These are phyloP conservation scores for Scolopax bukidnonensis DNA, from an alignment of 2,797 vertebrate genomes.

Conservation along the genomic window DNA sequence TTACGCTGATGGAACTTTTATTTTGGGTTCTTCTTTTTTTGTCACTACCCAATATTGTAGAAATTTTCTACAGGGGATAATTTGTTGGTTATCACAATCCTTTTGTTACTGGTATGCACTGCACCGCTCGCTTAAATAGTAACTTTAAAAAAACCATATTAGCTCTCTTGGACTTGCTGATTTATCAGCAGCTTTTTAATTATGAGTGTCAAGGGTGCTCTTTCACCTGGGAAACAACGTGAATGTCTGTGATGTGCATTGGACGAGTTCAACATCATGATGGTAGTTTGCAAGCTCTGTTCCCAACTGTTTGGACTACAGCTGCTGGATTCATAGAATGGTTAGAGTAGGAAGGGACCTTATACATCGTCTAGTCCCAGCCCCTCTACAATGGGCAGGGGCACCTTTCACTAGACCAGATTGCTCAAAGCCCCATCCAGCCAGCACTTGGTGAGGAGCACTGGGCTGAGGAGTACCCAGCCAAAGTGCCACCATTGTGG, in stretches of 20 bases:
- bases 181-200: neutral
- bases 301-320: neutral
- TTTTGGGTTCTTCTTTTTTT: neutral
- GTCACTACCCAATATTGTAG: neutral
- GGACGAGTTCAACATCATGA: fast-evolving
- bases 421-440: neutral
- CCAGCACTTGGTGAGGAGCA: neutral
- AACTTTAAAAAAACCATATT: neutral
- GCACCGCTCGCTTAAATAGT: neutral
- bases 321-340: neutral
- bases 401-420: neutral
- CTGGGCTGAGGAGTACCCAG: neutral
- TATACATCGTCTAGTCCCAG: neutral
- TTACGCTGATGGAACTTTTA: neutral
- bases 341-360: neutral
- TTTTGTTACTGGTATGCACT: neutral
- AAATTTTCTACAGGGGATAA: neutral
- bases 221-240: neutral
- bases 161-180: neutral
- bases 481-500: fast-evolving
- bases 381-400: neutral
- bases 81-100: neutral
- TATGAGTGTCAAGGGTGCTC: neutral
- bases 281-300: neutral
- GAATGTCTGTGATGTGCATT: neutral